phyloP scores from a whole-genome alignment of 2,888 invertebrate species.

The Drosophila mercatorum region DNA sequence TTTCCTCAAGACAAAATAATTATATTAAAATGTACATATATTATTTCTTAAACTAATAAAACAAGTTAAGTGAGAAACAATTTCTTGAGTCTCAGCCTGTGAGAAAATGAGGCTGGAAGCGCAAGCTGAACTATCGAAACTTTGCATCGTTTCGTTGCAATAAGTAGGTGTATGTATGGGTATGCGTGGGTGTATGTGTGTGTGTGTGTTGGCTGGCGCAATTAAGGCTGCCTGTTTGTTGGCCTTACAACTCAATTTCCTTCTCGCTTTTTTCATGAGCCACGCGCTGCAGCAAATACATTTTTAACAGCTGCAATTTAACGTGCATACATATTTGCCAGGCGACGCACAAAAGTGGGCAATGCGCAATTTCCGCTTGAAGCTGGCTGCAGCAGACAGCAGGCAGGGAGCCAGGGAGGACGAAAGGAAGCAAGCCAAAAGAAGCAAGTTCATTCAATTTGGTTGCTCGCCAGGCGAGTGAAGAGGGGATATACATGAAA shows the following conservation, averaged over 20 bases:
- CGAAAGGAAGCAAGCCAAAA: not conserved
- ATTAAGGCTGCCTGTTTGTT: conserved; percentile 46
- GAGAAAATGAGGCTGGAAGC: not conserved
- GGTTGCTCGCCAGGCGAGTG: not conserved
- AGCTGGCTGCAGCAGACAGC: conserved; percentile 17
- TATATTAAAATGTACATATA: not conserved
- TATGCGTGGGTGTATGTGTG: too few species aligned
- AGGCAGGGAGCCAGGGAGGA: too few species aligned
- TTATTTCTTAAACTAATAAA: not conserved
- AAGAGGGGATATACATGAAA: not conserved
- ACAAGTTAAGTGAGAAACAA: not conserved
- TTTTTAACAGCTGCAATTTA: conserved; percentile 69
- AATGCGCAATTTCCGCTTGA: conserved; percentile 71
- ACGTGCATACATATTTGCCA: conserved; percentile 63
- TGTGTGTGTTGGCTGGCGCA: conserved; percentile 22
- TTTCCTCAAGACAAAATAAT: not conserved
- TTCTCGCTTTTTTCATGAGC: conserved; percentile 24
- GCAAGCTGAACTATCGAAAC: not conserved
- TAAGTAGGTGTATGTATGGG: not conserved
- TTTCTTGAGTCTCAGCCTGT: not conserved
- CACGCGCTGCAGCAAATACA: conserved; percentile 57
- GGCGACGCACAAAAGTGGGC: conserved; percentile 64
- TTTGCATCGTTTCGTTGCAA: not conserved
- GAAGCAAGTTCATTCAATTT: conserved; percentile 10
- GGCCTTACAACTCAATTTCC: conserved; percentile 68